Base-by-base conservation (phyloP, 1,140 invertebrate genomes). In the Heliconius eleuchia region DNA sequence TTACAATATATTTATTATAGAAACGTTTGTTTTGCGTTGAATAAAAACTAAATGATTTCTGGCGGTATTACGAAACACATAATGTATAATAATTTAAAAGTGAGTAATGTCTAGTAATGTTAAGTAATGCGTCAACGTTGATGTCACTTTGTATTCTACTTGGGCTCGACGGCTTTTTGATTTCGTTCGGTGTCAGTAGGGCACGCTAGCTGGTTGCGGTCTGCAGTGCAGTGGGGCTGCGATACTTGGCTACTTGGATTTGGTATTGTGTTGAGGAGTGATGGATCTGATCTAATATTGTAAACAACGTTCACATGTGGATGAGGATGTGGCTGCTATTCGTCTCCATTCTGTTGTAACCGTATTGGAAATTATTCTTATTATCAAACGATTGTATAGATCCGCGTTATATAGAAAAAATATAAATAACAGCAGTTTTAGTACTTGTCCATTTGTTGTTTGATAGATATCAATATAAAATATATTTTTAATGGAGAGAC, bases 151-250 rank as follows among this genome's bases (percentile, higher is more conserved):
- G 71, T 82, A 82, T 82, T 60, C 80, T 19, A 46, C 52, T 23
- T 71, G 74, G 71, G 72, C 39, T 23, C 30, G 78, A 72, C 66
- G 42, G 81, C 85, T 85, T 90, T 89, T 89, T 91, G 84, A 87
- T 88, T 89, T 88, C 83, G 81, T 91, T 90, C 83, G 85, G 88
- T 91, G 91, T 91, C 86, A 92, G 87, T 91, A 87, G 90, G 88
- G 82, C 89, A 92, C 86, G 83, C 83, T 88, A 80, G 81, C 80
- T 84, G 70, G 70, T 81, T 88, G 86, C 81, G 82, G 76, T 80
- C 81, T 88, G 86, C 80, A 85, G 83, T 82, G 82, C 80, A 74
- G 76, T 70, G 80, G 82, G 79, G 74, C 57, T 76, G 66, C 74
- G 75, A 85, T 79, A 80, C 74, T 75, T 60, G 71, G 34, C 6